These are phyloP conservation scores for Danaus melanippus DNA, from an alignment of 1,140 invertebrate genomes.

Conservation along the genomic window DNA sequence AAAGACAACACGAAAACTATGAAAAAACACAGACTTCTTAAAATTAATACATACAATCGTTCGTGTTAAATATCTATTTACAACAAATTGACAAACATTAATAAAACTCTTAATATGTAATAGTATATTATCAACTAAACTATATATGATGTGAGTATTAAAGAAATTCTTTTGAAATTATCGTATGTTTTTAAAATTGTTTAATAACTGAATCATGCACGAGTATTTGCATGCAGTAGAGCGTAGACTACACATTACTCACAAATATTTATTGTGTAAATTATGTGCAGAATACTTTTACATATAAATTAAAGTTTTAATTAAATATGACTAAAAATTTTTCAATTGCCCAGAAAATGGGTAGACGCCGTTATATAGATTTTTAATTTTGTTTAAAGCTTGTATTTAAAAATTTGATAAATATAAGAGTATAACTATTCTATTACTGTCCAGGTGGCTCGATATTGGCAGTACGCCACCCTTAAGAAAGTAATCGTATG, in stretches of 20 bases:
- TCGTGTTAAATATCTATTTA: constrained; percentile 16
- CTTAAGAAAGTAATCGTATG: constrained; percentile 21
- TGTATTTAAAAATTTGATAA: too few relatives aligned
- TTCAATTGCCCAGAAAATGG: constrained; percentile 5
- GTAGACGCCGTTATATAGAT: background rate
- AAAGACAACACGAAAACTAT: constrained; percentile 23
- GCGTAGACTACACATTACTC: too few relatives aligned
- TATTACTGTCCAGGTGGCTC: constrained; percentile 27
- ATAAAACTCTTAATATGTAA: constrained; percentile 2
- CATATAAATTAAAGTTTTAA: background rate
- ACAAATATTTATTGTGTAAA: too few relatives aligned
- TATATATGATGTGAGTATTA: too few relatives aligned
- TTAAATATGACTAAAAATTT: constrained; percentile 11
- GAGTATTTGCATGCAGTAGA: too few relatives aligned
- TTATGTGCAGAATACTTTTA: too few relatives aligned
- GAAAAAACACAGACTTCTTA: constrained; percentile 16
- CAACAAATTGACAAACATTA: constrained; percentile 25
- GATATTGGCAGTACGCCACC: constrained; percentile 43
- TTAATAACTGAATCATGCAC: too few relatives aligned
- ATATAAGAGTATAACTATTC: background rate
- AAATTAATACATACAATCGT: constrained; percentile 12
- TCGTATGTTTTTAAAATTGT: too few relatives aligned
- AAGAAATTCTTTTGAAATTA: too few relatives aligned
- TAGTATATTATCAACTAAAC: too few relatives aligned
- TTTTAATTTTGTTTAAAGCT: constrained; percentile 9